Evolutionary conservation across 2,113 vertebrate species (phyloP).

Genomic region (Rattus rattus): DNA sequence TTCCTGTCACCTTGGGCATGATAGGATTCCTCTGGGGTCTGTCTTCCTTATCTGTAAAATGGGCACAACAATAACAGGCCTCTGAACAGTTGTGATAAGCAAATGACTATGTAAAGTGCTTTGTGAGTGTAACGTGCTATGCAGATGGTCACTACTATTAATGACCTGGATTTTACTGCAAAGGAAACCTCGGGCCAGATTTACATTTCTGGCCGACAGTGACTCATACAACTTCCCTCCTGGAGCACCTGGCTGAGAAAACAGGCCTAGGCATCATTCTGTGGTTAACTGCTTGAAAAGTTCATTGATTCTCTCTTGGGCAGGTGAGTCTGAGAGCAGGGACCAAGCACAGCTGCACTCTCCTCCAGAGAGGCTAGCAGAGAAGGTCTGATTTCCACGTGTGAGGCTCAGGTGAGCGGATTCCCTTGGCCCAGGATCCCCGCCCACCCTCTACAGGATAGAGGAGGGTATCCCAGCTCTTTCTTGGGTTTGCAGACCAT

Average conservation of each 20-base stretch:
- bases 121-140: constrained; percentile 62
- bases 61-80: constrained; percentile 65
- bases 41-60: constrained; percentile 62
- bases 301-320: constrained; percentile 66
- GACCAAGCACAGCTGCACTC: not conserved
- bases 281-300: constrained; percentile 76
- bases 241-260: constrained; percentile 78
- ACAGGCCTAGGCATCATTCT: constrained; percentile 65
- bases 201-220: constrained; percentile 82
- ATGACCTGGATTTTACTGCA: constrained; percentile 75
- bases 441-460: not conserved
- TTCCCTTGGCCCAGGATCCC: not conserved
- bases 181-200: constrained; percentile 77
- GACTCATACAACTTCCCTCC: constrained; percentile 79
- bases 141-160: constrained; percentile 73
- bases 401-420: not conserved
- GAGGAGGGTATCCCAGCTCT: not conserved
- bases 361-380: not conserved
- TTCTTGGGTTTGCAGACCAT: not conserved
- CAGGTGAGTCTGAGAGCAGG: constrained; percentile 60
- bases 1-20: constrained; percentile 20
- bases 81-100: constrained; percentile 66
- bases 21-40: not conserved
- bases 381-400: not conserved
- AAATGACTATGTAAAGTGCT: constrained; percentile 73